phyloP scores from a whole-genome alignment of 2,888 invertebrate genomes.

The Orthosia gracilis region DNA sequence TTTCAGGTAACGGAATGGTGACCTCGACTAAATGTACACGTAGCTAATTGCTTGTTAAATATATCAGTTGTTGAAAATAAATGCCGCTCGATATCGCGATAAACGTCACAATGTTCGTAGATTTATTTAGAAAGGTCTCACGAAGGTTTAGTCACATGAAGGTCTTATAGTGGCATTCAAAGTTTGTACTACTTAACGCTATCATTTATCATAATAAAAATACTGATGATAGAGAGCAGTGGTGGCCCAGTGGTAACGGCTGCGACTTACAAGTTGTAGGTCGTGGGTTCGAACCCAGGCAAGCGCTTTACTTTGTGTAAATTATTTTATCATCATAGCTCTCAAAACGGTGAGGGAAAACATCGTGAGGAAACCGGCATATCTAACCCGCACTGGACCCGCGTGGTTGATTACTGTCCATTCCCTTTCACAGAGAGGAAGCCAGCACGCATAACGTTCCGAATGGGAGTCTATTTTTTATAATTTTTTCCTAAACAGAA shows the following conservation, averaged over 20 bases:
- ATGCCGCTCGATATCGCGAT: constrained; percentile 46
- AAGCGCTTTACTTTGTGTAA: no score
- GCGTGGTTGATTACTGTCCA: no score
- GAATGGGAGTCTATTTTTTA: no score
- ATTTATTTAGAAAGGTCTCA: constrained; percentile 66
- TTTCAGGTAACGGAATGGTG: constrained; percentile 44
- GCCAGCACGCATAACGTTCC: no score
- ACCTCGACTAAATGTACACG: constrained; percentile 49
- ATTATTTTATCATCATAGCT: no score
- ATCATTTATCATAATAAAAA: constrained; percentile 16
- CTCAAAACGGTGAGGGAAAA: no score
- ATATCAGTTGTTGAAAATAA: constrained; percentile 57
- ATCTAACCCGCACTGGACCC: no score
- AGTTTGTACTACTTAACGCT: constrained; percentile 37
- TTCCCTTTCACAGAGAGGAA: no score
- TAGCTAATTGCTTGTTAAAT: constrained; percentile 58
- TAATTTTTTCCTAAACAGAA: neutral
- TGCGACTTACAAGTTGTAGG: no score
- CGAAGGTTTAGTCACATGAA: constrained; percentile 63
- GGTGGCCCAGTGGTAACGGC: no score
- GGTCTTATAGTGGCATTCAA: constrained; percentile 55
- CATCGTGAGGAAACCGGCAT: no score
- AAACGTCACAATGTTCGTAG: constrained; percentile 58
- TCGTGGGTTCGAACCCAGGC: no score
- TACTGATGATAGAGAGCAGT: neutral